Base-by-base conservation (phyloP, 2,888 invertebrate genomes). In the Metellina segmentata region DNA sequence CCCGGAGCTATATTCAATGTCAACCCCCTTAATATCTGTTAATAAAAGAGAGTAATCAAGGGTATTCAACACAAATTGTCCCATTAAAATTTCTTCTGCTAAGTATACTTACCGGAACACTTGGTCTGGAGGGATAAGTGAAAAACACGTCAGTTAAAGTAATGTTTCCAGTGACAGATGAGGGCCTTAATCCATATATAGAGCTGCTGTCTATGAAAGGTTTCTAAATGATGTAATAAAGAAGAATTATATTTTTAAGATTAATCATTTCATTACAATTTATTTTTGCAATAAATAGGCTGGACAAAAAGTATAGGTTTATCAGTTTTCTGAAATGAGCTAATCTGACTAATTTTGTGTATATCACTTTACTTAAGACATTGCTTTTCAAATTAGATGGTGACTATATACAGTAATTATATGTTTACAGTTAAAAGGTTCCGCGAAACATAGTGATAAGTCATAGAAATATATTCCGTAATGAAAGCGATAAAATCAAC, bases 111-210 rank as follows among this genome's bases (percentile, higher is more conserved):
- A 93, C 93, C 9, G 94, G 94, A 34, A 95, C 95, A 51, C 96
- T 96, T 0, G 95, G 95, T 81, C 97, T 96, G 0, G 96, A 95
- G 0, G 97, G 97, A 95, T 98, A 98, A 0, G 95, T 95, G 94
- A 98, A 98, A 72, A 94, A 95, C 0, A 99, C 96, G 94, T 97
- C 96, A 82, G 96, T 96, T 94, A 99, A 97, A 11, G 96, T 94
- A 92, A 99, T 96, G 94, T 97, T 96, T 0, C 98, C 98, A 82
- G 95, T 95, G 0, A 97, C 96, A 0, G 93, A 93, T 51, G 94
- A 89, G 4, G 97, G 97, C 93, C 61, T 90, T 8, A 51, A n/a
- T 7, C 93, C 93, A 9, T 16, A 49, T 19, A 78, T 48, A 19
- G 92, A 92, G 61, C 85, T 89, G 48, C 93, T 93, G 13, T 93